Conservation (phyloP, 2,797 vertebrate genomes). For the Intellagama lesueurii region DNA sequence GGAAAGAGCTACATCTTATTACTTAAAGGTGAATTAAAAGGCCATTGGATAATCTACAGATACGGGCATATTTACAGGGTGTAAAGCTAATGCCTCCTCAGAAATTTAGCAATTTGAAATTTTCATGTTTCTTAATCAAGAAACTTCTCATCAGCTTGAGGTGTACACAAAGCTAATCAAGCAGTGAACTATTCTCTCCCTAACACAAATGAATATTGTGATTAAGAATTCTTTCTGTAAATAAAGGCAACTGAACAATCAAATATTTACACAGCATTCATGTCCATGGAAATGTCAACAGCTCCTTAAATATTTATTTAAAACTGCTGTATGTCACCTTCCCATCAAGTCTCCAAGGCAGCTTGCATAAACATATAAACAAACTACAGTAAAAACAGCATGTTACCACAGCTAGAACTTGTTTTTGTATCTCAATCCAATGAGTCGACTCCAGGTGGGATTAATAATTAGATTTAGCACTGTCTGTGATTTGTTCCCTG, state of each 20-base stretch:
- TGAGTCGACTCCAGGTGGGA: too few relatives aligned
- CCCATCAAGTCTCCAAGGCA: background rate
- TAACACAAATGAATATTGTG: background rate
- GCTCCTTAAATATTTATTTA: background rate
- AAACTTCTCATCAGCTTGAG: background rate
- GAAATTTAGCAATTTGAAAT: background rate
- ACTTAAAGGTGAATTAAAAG: background rate
- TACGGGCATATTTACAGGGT: background rate
- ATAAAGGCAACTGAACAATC: background rate
- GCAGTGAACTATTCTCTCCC: background rate
- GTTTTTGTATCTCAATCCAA: too few relatives aligned
- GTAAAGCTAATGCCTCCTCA: background rate
- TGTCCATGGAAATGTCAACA: background rate
- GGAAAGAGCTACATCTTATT: background rate
- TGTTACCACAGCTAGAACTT: too few relatives aligned
- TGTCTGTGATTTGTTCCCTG: conserved; percentile 7
- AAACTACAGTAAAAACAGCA: conserved; percentile 2
- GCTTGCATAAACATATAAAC: background rate
- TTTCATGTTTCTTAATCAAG: background rate
- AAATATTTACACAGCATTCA: background rate
- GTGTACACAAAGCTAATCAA: background rate
- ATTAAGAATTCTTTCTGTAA: background rate
- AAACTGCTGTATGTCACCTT: background rate
- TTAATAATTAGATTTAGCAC: too few relatives aligned
- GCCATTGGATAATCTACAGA: background rate